Evolutionary conservation across 1,140 invertebrate genomes (phyloP), one percentile per base, ranked within the genome.

Genomic region (Drosophila erecta): DNA sequence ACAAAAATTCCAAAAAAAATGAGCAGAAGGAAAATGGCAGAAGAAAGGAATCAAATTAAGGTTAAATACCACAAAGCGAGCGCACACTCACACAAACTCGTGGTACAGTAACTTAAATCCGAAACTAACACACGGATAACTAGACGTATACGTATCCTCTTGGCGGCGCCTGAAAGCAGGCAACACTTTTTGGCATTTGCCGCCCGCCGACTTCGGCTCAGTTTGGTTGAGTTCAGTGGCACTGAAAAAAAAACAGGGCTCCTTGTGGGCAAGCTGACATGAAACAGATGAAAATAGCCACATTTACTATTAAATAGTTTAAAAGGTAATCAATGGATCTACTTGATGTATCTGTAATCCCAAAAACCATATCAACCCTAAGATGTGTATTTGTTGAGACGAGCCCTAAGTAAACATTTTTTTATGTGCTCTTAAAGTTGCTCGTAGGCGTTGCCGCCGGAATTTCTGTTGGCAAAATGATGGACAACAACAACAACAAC

Each of bases 61-160:
- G 84, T 87, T 87, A 87, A 87, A 87, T 87, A 89, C 84, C 84
- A 89, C 85, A 87, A 89, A 89, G 84, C 80, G 83, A 76, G 74
- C 47, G 74, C 17, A 61, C 46, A 74, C 61, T 30, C 53, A 58
- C 43, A 66, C 43, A 41, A 14, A 12, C 10, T 11, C 47, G n/a
- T 3, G 15, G 47, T 33, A 17, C 10, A n/a, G 47, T 15, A 33
- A 50, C 47, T 50, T 50, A 85, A 84, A 85, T 80, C 76, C 59
- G 61, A 76, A 84, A 69, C 77, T 70, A 61, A 58, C 49, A 50
- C 57, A 66, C 15, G 51, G 22, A 55, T 20, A 65, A 40, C 61
- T 33, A 37, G 33, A 49, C 57, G 60, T 66, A 80, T 37, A 58
- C 50, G 71, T 84, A 51, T 44, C 55, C 61, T 62, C 59, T 38